Base-by-base conservation (phyloP, 2,113 vertebrate species). In the Atlantisia rogersi region DNA sequence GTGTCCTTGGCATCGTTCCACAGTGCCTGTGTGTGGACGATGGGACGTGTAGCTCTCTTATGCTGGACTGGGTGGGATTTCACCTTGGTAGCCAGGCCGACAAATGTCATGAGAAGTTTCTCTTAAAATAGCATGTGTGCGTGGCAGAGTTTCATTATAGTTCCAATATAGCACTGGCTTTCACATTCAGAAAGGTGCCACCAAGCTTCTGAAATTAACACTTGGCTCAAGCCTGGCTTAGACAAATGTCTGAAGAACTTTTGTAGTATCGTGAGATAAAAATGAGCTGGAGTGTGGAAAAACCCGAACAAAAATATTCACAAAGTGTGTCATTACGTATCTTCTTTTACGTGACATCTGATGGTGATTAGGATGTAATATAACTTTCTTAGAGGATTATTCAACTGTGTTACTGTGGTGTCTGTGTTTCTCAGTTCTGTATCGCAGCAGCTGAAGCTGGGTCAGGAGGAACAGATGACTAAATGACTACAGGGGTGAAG, bases 201-300 rank as follows among this genome's bases (percentile, higher is more conserved):
- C 13, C 40, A 40, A 58, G 40, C 31, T 92, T 94, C 79, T 86
- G 88, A 94, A 90, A 82, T 44, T 46, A 88, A 88, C 82, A 88
- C 60, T 91, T 90, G 75, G 39, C 75, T 88, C 59, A 82, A 93
- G 56, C 16, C 40, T 0, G 0, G 24, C 10, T 71, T 78, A 40
- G 2, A 37, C 5, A 22, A 68, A 56, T 2, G 3, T 84, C 63
- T 68, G 2, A 31, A 77, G 50, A 82, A 55, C 8, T 35, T 44
- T 75, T 46, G 39, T 16, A 48, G 8, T 29, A 90, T 19, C 31
- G n/a, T 0, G 2, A 90, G 65, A 79, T 31, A 71, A 79, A 93
- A 92, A 64, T 0, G 4, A 82, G 25, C 31, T 21, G 68, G 35
- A 52, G 44, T 63, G 48, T 20, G 39, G 75, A 87, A 82, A 46